A percentile compares a stretch with the other conserved stretches of the same genome.
These are phyloP conservation scores for Indicator maculatus DNA, from an alignment of 2,113 vertebrate species.

Conservation along the genomic window DNA sequence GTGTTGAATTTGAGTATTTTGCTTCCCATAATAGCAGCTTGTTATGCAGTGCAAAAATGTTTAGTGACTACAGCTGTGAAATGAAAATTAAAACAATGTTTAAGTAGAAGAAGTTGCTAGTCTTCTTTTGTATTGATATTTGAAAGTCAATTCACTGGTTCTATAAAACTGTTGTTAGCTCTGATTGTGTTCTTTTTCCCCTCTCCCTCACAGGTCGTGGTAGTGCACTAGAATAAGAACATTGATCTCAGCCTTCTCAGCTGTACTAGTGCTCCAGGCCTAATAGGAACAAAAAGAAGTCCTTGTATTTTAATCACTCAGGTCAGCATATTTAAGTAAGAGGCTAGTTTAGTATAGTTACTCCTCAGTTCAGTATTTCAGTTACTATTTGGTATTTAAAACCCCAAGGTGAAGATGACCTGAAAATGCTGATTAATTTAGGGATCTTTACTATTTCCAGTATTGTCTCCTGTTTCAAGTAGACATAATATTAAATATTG, in stretches of 20 bases:
- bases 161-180: not conserved
- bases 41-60: constrained; percentile 38
- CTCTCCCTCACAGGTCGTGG: not conserved
- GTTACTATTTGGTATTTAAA: not conserved
- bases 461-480: not conserved
- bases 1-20: constrained; percentile 28
- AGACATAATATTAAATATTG: not conserved
- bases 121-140: constrained; percentile 5
- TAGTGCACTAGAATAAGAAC: not conserved
- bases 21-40: constrained; percentile 56
- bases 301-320: not conserved
- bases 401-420: not conserved
- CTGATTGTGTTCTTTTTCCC: not conserved
- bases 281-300: not conserved
- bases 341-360: not conserved
- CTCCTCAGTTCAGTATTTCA: not conserved
- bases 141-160: not conserved
- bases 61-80: constrained; percentile 45
- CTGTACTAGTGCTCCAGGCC: not conserved
- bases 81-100: constrained; percentile 35
- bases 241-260: not conserved
- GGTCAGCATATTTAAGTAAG: not conserved
- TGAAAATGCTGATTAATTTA: not conserved
- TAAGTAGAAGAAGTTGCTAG: constrained; percentile 4
- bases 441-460: not conserved